Conservation (phyloP, 2,113 vertebrate species). For the Campylomormyrus tamandua region DNA sequence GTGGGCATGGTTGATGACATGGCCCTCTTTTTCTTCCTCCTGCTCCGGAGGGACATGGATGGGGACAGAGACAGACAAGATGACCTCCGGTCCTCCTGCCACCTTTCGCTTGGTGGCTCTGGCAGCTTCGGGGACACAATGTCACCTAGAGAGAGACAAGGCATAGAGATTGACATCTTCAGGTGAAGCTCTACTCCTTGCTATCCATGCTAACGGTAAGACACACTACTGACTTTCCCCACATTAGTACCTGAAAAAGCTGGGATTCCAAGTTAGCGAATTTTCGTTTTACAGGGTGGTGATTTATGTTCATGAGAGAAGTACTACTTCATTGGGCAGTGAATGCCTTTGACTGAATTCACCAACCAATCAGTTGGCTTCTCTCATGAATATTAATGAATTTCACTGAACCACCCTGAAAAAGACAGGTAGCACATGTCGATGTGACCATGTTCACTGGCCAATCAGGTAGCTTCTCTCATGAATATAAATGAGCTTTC, state of each 20-base stretch:
- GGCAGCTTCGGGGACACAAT: not conserved
- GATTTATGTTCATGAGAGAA: not conserved
- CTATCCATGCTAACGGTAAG: not conserved
- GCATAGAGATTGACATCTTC: too few relatives aligned
- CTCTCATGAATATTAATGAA: too few relatives aligned
- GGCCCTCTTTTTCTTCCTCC: constrained; percentile 51
- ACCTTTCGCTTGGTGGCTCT: not conserved
- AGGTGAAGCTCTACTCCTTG: not conserved
- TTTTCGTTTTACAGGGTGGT: not conserved
- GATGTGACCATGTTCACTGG: not conserved
- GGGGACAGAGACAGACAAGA: constrained; percentile 3
- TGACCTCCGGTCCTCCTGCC: not conserved
- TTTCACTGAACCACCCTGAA: too few relatives aligned
- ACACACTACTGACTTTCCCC: not conserved
- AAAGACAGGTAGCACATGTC: not conserved
- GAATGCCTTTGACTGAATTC: not conserved
- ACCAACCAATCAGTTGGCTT: not conserved
- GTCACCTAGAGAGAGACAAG: not conserved
- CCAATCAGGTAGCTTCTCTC: not conserved
- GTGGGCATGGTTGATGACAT: constrained; percentile 49
- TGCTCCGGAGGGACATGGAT: constrained; percentile 24
- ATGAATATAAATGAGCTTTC: not conserved
- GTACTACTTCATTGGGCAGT: not conserved
- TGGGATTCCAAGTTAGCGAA: too few relatives aligned
- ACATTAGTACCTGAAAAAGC: not conserved